phyloP scores from a whole-genome alignment of 1,140 invertebrate genomes.

The Bombus balteatus region DNA sequence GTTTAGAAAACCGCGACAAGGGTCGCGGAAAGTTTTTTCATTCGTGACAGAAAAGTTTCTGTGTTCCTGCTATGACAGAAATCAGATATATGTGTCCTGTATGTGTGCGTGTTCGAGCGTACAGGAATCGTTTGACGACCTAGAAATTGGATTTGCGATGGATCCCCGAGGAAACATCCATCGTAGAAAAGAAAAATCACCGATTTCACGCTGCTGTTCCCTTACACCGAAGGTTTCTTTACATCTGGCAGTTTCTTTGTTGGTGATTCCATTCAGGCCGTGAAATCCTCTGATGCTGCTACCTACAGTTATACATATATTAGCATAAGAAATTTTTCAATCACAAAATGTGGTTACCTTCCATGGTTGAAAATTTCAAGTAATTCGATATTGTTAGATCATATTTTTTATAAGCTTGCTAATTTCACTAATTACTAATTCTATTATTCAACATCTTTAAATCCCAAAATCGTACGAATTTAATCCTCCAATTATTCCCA shows the following conservation, averaged over 20 bases:
- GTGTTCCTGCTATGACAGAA: background rate
- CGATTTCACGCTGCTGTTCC: background rate
- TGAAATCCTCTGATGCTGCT: background rate
- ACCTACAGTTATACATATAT: background rate
- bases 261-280: background rate
- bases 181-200: background rate
- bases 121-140: constrained; percentile 5
- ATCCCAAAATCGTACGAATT: too few species aligned
- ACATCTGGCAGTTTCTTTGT: background rate
- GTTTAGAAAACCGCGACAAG: constrained; percentile 16
- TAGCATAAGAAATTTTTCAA: background rate
- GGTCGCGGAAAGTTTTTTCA: constrained; percentile 5
- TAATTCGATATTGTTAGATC: too few species aligned
- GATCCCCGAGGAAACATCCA: background rate
- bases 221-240: background rate
- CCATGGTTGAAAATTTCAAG: too few species aligned
- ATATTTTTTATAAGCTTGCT: too few species aligned
- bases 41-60: constrained; percentile 9
- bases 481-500: too few species aligned
- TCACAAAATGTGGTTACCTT: too few species aligned
- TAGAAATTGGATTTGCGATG: constrained; percentile 13
- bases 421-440: too few species aligned
- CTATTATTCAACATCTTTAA: too few species aligned
- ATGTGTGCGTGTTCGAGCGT: too few species aligned
- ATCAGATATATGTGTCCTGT: too few species aligned